phyloP scores from a whole-genome alignment of 1,140 invertebrate genomes.

The Tribolium madens region DNA sequence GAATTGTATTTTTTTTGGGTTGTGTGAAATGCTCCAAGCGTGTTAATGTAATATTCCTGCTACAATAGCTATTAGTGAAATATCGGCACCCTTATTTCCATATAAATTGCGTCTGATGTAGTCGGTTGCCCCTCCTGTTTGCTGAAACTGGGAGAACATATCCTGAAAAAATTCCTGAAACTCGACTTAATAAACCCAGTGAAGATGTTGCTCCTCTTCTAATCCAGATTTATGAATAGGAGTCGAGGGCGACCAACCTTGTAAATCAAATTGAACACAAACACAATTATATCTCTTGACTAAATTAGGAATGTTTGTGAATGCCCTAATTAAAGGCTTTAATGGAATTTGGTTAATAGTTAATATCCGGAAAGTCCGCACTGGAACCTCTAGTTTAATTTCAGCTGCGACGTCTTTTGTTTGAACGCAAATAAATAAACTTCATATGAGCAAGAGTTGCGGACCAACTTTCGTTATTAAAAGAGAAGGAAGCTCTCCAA shows the following conservation, averaged over 20 bases:
- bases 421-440: conserved; percentile 7
- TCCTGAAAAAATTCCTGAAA: not conserved
- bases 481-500: not conserved
- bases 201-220: conserved; percentile 1
- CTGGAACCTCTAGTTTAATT: not conserved
- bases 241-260: conserved; percentile 4
- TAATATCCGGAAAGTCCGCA: conserved; percentile 28
- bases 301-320: conserved; percentile 32
- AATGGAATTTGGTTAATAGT: conserved; percentile 34
- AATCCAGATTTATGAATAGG: conserved; percentile 30
- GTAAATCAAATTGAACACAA: conserved; percentile 38
- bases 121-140: not conserved
- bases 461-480: conserved; percentile 28
- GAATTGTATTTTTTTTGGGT: no score
- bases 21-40: not conserved
- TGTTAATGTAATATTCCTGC: conserved; percentile 16
- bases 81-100: conserved; percentile 14
- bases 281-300: conserved; percentile 36
- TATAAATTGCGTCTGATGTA: conserved; percentile 36
- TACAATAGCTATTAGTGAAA: conserved; percentile 33
- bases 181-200: conserved; percentile 1
- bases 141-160: not conserved
- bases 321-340: conserved; percentile 33
- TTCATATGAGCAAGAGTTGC: conserved; percentile 2
- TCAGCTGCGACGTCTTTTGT: not conserved